Conservation (phyloP, 1,140 invertebrate species). For the Drosophila prosaltans region DNA sequence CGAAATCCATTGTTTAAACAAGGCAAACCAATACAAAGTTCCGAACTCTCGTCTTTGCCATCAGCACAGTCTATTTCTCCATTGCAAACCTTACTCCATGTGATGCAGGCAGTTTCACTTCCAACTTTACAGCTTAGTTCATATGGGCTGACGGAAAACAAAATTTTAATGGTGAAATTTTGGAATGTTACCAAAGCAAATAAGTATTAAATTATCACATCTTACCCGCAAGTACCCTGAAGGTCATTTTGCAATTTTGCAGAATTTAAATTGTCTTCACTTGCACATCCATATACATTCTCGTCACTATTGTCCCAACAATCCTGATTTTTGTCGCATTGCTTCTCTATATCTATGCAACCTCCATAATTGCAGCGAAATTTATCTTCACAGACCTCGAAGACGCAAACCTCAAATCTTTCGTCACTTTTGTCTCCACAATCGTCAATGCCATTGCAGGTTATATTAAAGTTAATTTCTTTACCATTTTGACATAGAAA, state of each 20-base stretch:
- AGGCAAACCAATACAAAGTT: conserved; percentile 38
- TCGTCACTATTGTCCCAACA: conserved; percentile 46
- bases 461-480: neutral
- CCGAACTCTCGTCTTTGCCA: conserved; percentile 85
- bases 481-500: conserved; percentile 18
- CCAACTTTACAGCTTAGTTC: conserved; percentile 5
- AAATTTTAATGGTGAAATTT: too few relatives aligned
- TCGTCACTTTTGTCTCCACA: conserved; percentile 90
- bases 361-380: conserved; percentile 47
- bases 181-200: too few relatives aligned
- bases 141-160: neutral
- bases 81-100: conserved; percentile 63
- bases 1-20: conserved; percentile 84
- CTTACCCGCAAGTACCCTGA: conserved; percentile 29
- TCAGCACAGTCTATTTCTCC: conserved; percentile 84
- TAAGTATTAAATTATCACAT: neutral
- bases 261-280: neutral
- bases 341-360: neutral
- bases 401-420: conserved; percentile 28
- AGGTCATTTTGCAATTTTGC: neutral
- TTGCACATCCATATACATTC: conserved; percentile 19
- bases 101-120: conserved; percentile 25
- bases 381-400: neutral
- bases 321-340: conserved; percentile 20
- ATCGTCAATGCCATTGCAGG: conserved; percentile 81